Evolutionary conservation across 2,797 vertebrate genomes (phyloP).

Genomic region (Sorex maritimensis): DNA sequence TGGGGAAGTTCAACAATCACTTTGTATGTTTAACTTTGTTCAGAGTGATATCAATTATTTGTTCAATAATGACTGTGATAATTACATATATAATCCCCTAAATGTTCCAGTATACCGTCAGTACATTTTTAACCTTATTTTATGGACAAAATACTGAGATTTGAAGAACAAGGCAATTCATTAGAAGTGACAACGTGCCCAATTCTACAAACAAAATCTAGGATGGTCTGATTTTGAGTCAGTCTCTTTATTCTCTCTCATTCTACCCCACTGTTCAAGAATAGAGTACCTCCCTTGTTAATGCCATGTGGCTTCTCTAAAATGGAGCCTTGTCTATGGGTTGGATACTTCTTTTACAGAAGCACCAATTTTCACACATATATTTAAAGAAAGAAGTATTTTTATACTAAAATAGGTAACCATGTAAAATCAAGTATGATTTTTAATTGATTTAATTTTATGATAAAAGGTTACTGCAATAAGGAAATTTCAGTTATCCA

Average conservation of each 20-base stretch:
- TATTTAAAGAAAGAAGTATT: not conserved
- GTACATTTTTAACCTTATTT: not conserved
- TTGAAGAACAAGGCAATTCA: constrained; percentile 5
- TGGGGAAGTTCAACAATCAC: not conserved
- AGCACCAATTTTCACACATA: not conserved
- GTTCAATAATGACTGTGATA: not conserved
- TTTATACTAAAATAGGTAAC: constrained; percentile 19
- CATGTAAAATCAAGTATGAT: not conserved
- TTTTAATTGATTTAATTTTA: constrained; percentile 1
- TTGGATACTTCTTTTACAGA: not conserved
- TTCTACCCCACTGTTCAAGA: not conserved
- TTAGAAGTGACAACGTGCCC: not conserved
- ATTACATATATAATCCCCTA: not conserved
- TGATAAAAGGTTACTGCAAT: not conserved
- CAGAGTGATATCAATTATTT: not conserved
- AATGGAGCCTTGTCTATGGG: not conserved
- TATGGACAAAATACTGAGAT: not conserved
- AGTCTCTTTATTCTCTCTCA: not conserved
- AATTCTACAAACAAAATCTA: not conserved
- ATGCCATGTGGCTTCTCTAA: not conserved
- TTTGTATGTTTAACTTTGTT: not conserved
- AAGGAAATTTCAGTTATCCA: not conserved
- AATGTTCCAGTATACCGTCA: not conserved
- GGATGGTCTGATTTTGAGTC: not conserved
- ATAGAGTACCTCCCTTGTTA: not conserved